Evolutionary conservation across 1,140 invertebrate genomes (phyloP).

Genomic region (Sarcophaga peregrina): DNA sequence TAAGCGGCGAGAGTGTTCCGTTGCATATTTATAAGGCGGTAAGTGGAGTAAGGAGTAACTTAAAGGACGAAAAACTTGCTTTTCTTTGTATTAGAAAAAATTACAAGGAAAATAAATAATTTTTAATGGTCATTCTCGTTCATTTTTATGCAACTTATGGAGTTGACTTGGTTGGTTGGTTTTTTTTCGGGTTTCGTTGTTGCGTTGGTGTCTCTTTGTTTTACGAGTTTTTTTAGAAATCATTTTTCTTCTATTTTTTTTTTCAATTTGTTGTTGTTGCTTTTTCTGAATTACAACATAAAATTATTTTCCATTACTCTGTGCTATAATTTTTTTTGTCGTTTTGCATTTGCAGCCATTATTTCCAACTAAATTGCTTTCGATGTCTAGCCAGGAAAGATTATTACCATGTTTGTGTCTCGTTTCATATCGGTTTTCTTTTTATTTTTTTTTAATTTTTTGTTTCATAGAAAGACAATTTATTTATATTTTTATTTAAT

Average conservation of each 20-base stretch:
- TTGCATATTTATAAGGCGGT: too few relatives aligned
- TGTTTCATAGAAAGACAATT: neutral
- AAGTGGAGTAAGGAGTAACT: too few relatives aligned
- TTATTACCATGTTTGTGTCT: neutral
- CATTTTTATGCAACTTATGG: too few relatives aligned
- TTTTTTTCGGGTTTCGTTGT: neutral
- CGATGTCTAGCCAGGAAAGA: slow-evolving; percentile 7
- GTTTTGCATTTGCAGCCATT: neutral
- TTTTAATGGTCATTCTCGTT: too few relatives aligned
- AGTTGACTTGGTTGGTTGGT: too few relatives aligned
- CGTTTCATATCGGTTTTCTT: too few relatives aligned
- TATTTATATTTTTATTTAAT: neutral
- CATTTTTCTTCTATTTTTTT: neutral
- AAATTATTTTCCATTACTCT: neutral
- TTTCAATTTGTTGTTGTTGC: neutral
- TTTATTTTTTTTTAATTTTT: too few relatives aligned
- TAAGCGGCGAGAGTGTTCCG: too few relatives aligned
- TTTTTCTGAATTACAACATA: neutral
- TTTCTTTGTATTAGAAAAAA: too few relatives aligned
- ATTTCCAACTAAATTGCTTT: slow-evolving; percentile 15
- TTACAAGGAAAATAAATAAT: too few relatives aligned
- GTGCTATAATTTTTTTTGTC: neutral
- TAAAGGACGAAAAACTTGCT: too few relatives aligned
- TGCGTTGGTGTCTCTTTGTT: neutral
- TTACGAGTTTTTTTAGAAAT: too few relatives aligned